A percentile compares a stretch with the other conserved stretches of the same genome.
These are phyloP conservation scores for Taphrorychus bicolor DNA, from an alignment of 2,888 invertebrate species.

Conservation along the genomic window DNA sequence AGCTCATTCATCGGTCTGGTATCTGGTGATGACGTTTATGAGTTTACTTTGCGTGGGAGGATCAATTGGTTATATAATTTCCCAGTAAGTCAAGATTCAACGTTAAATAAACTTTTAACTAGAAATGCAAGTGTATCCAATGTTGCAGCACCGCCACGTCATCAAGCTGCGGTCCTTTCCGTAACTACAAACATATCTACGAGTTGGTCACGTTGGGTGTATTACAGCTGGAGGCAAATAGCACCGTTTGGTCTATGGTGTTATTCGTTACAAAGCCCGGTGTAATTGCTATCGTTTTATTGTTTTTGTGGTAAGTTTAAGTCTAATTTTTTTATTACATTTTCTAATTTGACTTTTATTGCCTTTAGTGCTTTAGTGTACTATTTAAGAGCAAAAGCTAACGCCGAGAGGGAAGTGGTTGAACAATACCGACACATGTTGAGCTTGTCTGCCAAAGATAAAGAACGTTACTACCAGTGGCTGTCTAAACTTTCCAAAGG, in stretches of 20 bases:
- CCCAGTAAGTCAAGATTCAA: conserved; percentile 42
- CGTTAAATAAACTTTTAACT: not conserved
- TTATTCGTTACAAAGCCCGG: conserved; percentile 67
- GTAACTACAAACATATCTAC: conserved; percentile 63
- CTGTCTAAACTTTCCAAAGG: conserved; percentile 69
- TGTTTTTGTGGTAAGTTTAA: conserved; percentile 66
- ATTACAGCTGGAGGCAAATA: conserved; percentile 61
- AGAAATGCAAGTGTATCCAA: not conserved
- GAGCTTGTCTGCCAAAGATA: conserved; percentile 71
- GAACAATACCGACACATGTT: conserved; percentile 69
- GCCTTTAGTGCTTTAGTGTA: conserved; percentile 66
- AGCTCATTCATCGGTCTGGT: conserved; percentile 78
- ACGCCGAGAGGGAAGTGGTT: conserved; percentile 69
- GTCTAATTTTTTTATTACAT: too few species aligned
- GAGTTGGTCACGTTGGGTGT: conserved; percentile 66
- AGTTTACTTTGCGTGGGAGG: conserved; percentile 69
- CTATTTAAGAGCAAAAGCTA: conserved; percentile 68
- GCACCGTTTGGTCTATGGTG: conserved; percentile 60
- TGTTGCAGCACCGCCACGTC: conserved; percentile 63
- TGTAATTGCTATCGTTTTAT: conserved; percentile 66
- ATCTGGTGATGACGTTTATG: conserved; percentile 71
- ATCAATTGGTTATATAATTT: conserved; percentile 69
- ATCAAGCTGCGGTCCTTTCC: conserved; percentile 70
- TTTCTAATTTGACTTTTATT: not conserved
- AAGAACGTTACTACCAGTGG: conserved; percentile 71